phyloP scores from a whole-genome alignment of 2,888 invertebrate species.

The Dermolepida albohirtum region DNA sequence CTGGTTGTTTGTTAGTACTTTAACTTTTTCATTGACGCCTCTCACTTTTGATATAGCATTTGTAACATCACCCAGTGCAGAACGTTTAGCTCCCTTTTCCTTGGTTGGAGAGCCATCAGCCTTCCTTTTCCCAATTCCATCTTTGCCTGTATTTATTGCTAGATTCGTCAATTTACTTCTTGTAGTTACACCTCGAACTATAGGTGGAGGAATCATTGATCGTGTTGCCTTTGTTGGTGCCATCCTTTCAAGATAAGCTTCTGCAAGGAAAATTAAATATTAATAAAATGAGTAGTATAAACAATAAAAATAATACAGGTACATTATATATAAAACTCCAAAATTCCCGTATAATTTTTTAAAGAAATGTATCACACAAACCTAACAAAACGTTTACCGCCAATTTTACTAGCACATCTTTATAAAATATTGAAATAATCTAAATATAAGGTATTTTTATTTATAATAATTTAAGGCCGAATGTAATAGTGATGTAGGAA shows the following conservation, averaged over 20 bases:
- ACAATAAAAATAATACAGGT: neutral
- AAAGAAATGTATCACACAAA: neutral
- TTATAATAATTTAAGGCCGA: no score
- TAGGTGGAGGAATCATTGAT: slow-evolving; percentile 61
- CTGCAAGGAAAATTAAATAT: neutral
- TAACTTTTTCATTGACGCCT: slow-evolving; percentile 50
- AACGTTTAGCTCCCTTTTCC: slow-evolving; percentile 80
- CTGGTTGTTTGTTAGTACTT: slow-evolving; percentile 53
- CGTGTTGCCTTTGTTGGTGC: slow-evolving; percentile 73
- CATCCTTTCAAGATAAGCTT: slow-evolving; percentile 62
- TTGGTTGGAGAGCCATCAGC: slow-evolving; percentile 83
- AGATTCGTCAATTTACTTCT: slow-evolving; percentile 64
- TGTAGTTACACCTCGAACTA: slow-evolving; percentile 70
- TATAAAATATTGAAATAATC: neutral
- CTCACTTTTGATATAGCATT: slow-evolving; percentile 70
- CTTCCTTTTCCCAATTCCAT: slow-evolving; percentile 77
- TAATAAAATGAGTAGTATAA: neutral
- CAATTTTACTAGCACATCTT: slow-evolving; percentile 20
- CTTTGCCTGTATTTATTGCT: slow-evolving; percentile 58
- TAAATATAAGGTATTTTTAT: neutral
- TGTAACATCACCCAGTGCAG: slow-evolving; percentile 88
- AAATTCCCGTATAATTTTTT: neutral
- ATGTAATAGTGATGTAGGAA: no score
- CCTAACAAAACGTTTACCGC: slow-evolving; percentile 21
- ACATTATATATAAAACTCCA: neutral